These are phyloP conservation scores for Itoplectis maculator DNA, from an alignment of 2,888 invertebrate species.

Conservation along the genomic window DNA sequence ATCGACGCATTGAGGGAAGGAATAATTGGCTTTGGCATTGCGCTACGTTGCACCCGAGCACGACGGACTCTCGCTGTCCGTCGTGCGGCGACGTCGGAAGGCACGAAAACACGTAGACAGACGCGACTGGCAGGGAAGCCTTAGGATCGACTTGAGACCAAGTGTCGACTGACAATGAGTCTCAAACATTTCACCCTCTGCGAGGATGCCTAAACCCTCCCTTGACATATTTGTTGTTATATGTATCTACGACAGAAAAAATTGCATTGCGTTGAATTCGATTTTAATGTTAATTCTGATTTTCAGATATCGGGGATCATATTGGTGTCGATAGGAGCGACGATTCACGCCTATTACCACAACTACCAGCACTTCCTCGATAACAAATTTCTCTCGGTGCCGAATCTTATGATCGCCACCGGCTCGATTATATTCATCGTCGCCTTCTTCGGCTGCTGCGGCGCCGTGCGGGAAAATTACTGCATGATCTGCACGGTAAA, in stretches of 20 bases:
- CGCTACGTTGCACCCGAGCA: constrained; percentile 11
- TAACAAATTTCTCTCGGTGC: constrained; percentile 90
- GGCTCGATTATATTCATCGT: constrained; percentile 90
- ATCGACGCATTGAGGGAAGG: neutral
- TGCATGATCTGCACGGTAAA: constrained; percentile 92
- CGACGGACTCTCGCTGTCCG: neutral
- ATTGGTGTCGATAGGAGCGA: constrained; percentile 90
- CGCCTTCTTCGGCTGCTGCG: constrained; percentile 95
- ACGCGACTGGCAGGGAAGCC: constrained; percentile 24
- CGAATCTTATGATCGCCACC: constrained; percentile 87
- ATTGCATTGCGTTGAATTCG: no score
- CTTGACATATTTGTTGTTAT: no score
- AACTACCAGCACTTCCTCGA: constrained; percentile 89
- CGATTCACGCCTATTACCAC: constrained; percentile 88
- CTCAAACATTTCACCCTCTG: constrained; percentile 14
- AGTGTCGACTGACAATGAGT: constrained; percentile 17
- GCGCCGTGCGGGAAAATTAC: constrained; percentile 93
- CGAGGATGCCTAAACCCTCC: no score
- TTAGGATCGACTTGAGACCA: constrained; percentile 24
- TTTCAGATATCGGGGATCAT: constrained; percentile 92
- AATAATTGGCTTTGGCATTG: constrained; percentile 45
- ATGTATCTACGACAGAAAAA: neutral
- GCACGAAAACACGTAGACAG: constrained; percentile 6
- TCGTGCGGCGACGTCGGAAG: no score
- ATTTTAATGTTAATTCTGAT: neutral